A percentile compares a stretch with the other conserved stretches of the same genome.
Evolutionary conservation across 1,140 invertebrate species (phyloP).

Genomic region (Scylla paramamosain): DNA sequence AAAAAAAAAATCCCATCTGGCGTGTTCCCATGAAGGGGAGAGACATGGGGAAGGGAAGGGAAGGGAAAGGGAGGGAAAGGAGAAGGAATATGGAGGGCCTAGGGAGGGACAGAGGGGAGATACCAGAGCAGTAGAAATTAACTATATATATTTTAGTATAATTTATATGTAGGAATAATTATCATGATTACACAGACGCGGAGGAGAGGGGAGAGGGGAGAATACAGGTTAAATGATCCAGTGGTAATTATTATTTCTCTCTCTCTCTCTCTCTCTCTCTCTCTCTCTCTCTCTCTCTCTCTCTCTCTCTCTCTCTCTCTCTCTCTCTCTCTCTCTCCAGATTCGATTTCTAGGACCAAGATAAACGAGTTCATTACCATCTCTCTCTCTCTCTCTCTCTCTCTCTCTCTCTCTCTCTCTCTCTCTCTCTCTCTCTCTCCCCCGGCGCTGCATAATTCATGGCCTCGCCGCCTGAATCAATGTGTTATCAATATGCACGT

Average conservation of each 20-base stretch:
- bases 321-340: conserved; percentile 39
- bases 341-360: neutral
- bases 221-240: neutral
- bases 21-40: conserved; percentile 26
- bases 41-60: neutral
- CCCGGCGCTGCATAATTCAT: neutral
- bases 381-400: conserved; percentile 33
- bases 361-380: neutral
- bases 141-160: neutral
- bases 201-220: neutral
- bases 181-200: neutral
- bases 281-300: conserved; percentile 45
- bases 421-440: conserved; percentile 26
- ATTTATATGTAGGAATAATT: conserved; percentile 2
- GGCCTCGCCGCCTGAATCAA: neutral
- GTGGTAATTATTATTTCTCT: neutral
- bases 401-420: conserved; percentile 50
- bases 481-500: conserved; percentile 23
- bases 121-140: neutral
- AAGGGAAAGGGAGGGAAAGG: neutral
- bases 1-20: neutral
- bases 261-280: conserved; percentile 19
- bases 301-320: conserved; percentile 15
- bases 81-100: neutral
- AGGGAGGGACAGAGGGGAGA: neutral